phyloP scores from a whole-genome alignment of 1,140 invertebrate genomes.

The Scaptomyza hsui region DNA sequence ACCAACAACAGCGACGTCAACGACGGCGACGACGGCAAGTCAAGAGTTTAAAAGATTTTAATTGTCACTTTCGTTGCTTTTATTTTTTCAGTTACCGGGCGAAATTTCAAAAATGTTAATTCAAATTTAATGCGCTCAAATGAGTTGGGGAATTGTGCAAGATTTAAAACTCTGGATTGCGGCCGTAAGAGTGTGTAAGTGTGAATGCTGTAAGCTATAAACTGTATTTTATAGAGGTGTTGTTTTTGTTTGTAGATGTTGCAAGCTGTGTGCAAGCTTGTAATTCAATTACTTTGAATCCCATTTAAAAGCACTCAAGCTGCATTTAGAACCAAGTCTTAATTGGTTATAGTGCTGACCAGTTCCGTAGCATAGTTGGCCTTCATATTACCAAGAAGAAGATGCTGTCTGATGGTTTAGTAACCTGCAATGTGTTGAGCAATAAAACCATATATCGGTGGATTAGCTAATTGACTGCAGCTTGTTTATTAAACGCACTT shows the following conservation, averaged over 20 bases:
- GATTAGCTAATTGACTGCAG: constrained; percentile 22
- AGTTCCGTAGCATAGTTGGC: constrained; percentile 53
- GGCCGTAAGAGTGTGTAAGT: neutral
- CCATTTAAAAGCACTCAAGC: constrained; percentile 41
- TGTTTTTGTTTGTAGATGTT: constrained; percentile 4
- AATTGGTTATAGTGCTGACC: constrained; percentile 45
- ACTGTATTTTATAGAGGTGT: constrained; percentile 25
- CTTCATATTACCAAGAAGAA: constrained; percentile 56
- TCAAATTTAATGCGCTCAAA: constrained; percentile 77
- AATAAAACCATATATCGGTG: constrained; percentile 23
- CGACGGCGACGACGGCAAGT: constrained; percentile 42
- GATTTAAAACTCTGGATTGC: constrained; percentile 9
- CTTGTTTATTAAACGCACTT: constrained; percentile 9
- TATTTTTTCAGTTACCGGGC: constrained; percentile 39
- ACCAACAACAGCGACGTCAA: constrained; percentile 34
- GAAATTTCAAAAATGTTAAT: constrained; percentile 81
- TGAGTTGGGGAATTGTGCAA: constrained; percentile 62
- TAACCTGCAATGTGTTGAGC: constrained; percentile 45
- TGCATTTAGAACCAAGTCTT: constrained; percentile 39
- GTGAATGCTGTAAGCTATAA: constrained; percentile 1
- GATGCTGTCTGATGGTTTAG: constrained; percentile 50
- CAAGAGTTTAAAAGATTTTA: constrained; percentile 53
- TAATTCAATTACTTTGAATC: constrained; percentile 42
- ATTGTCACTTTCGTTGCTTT: constrained; percentile 77
- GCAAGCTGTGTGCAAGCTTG: constrained; percentile 42